A percentile compares a stretch with the other conserved stretches of the same genome.
These are phyloP conservation scores for Bostrychus sinensis DNA, from an alignment of 2,113 vertebrate species.

Conservation along the genomic window DNA sequence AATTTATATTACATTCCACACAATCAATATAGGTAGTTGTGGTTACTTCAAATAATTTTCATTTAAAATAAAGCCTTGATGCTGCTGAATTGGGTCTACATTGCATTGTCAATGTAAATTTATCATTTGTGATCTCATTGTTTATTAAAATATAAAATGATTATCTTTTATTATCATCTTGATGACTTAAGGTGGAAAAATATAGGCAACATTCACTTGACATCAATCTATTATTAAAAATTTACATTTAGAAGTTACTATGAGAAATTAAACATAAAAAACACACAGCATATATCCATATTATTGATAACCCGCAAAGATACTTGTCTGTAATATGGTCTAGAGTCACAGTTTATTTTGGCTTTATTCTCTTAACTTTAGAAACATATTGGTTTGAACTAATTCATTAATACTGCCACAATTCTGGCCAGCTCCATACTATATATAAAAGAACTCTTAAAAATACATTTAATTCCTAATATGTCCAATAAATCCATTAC, in stretches of 20 bases:
- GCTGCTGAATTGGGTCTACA: neutral
- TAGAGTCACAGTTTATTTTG: slow-evolving; percentile 32
- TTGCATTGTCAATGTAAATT: neutral
- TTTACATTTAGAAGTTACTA: slow-evolving; percentile 17
- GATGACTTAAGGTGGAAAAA: slow-evolving; percentile 25
- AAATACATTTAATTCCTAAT: slow-evolving; percentile 25
- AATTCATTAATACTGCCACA: slow-evolving; percentile 26
- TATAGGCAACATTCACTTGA: slow-evolving; percentile 49
- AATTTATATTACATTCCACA: slow-evolving; percentile 21
- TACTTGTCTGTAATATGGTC: slow-evolving; percentile 2
- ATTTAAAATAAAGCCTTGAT: slow-evolving; percentile 15
- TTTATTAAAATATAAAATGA: neutral
- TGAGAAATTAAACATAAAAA: slow-evolving; percentile 30
- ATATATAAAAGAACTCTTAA: slow-evolving; percentile 18
- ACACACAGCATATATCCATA: slow-evolving; percentile 15
- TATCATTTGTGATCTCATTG: neutral
- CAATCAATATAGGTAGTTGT: neutral
- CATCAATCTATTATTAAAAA: slow-evolving; percentile 31
- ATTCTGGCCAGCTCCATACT: slow-evolving; percentile 21
- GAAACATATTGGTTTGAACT: neutral
- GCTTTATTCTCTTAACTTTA: slow-evolving; percentile 20
- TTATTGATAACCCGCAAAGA: slow-evolving; percentile 3
- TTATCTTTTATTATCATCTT: slow-evolving; percentile 16
- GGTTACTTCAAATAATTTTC: slow-evolving; percentile 17
- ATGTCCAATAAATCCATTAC: slow-evolving; percentile 1